Evolutionary conservation across 2,113 vertebrate genomes (phyloP).

Genomic region (Colinus virginianus): DNA sequence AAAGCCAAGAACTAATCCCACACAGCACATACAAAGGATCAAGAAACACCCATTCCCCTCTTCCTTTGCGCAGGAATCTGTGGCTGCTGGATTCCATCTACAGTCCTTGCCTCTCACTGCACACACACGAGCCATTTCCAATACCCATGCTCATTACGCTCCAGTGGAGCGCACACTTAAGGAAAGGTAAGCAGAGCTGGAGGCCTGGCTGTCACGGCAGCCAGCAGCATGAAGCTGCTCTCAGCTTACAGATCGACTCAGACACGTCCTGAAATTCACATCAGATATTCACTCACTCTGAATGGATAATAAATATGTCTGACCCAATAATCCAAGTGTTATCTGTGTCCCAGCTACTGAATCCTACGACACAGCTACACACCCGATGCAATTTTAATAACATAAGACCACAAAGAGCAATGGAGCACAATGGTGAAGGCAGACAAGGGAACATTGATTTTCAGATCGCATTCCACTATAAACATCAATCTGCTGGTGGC

Average conservation of each 20-base stretch:
- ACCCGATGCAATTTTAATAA: constrained; percentile 75
- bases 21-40: not conserved
- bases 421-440: constrained; percentile 50
- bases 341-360: constrained; percentile 61
- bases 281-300: constrained; percentile 66
- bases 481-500: constrained; percentile 50
- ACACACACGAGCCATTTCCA: constrained; percentile 38
- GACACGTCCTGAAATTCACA: constrained; percentile 70
- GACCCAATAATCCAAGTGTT: constrained; percentile 71
- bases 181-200: constrained; percentile 33
- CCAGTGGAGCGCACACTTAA: constrained; percentile 37
- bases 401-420: constrained; percentile 65
- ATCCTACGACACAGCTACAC: constrained; percentile 58
- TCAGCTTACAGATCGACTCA: constrained; percentile 56
- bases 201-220: constrained; percentile 35
- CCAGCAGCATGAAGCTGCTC: constrained; percentile 35
- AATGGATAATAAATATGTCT: constrained; percentile 67
- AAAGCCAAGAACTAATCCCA: not conserved
- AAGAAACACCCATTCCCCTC: not conserved
- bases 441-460: constrained; percentile 67
- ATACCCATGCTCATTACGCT: constrained; percentile 48
- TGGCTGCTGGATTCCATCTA: not conserved
- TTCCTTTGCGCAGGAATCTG: not conserved
- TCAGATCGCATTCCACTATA: constrained; percentile 59
- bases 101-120: not conserved